Evolutionary conservation across 2,797 vertebrate species (phyloP), one percentile per base, ranked within the genome.

Genomic region (Trachurus trachurus): DNA sequence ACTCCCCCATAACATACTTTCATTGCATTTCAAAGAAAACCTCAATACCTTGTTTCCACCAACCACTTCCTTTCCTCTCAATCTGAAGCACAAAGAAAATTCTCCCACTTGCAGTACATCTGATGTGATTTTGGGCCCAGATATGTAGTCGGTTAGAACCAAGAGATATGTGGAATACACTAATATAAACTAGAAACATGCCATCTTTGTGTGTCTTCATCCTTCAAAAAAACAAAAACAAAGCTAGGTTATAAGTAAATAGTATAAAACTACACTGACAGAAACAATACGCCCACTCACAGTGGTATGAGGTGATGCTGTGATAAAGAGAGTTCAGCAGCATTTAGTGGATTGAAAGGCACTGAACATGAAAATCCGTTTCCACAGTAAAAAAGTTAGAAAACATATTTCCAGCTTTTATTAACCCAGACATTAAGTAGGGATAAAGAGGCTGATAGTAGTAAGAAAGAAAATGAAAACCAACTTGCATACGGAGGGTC

Each of bases 1-100:
- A 29, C 54, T 52, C 21, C 68, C 82, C 76, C 61, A 40, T 29
- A 21, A 65, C 40, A 52, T n/a, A 80, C 81, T 74, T 83, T 74
- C 81, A 49, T 6, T 66, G n/a, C 58, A n/a, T 76, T 69, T 0
- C 71, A 69, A 54, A 53, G 67, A 64, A 90, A 92, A 87, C 39
- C 72, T 31, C 9, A 39, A 54, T 0, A n/a, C 3, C 31, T 66
- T 65, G 9, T 58, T 62, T 16, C 71, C 52, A 68, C 63, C 52
- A 17, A 50, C 71, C 76, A 88, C 88, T 80, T 91, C 70, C 87
- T 84, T 70, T 6, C 3, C 1, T 37, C 52, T 76, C 65, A 45
- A n/a, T 60, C 21, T 63, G 9, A 76, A 57, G 31, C 16, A 22
- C 37, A 69, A 19, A 52, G 0, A 69, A 71, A 78, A 81, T 45